Base-by-base conservation (phyloP, 2,797 vertebrate genomes). In the Vipera latastei region DNA sequence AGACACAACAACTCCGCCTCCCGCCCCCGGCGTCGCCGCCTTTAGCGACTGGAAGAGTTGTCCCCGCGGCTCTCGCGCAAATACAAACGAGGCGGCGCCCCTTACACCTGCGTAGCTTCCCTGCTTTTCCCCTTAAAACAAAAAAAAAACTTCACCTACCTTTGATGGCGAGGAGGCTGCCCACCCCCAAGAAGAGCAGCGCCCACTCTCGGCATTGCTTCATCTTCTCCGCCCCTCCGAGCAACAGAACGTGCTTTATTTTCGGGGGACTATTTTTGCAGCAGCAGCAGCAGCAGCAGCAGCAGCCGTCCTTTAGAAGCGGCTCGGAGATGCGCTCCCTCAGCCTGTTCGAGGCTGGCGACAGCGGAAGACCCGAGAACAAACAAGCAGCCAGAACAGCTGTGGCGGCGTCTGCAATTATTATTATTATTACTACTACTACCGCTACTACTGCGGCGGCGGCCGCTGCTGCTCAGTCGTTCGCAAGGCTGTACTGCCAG, bases 81-180 rank as follows among this genome's bases (percentile, higher is more conserved):
- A 28, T 83, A 16, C 44, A 3, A 57, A 6, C 32, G 18, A 60
- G 91, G 91, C 87, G 56, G 63, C 89, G 32, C 63, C 89, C 56
- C 51, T 91, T 60, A 13, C 53, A 83, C 89, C 91, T 69, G 83
- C 9, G n/a, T 90, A 9, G 56, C 90, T n/a, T 16, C 22, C 6
- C 9, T 9, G 83, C 61, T 48, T 83, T 83, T 83, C 20, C 2
- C 18, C 22, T 2, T 8, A 13, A 22, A n/a, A 28, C 51, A 51
- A 48, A 7, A 14, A 44, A 78, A 83, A 48, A 96, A 97, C 95
- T 97, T 97, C 97, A 98, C 97, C 97, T 97, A 98, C 98, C 98
- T 98, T 98, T 98, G 93, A 97, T 97, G 94, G 97, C 97, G 97
- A 96, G 97, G 93, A 98, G 97, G 89, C 97, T 96, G 97, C 98